A percentile compares a stretch with the other conserved stretches of the same genome.
Evolutionary conservation across 2,797 vertebrate species (phyloP).

Genomic region (Danio jaintianensis): DNA sequence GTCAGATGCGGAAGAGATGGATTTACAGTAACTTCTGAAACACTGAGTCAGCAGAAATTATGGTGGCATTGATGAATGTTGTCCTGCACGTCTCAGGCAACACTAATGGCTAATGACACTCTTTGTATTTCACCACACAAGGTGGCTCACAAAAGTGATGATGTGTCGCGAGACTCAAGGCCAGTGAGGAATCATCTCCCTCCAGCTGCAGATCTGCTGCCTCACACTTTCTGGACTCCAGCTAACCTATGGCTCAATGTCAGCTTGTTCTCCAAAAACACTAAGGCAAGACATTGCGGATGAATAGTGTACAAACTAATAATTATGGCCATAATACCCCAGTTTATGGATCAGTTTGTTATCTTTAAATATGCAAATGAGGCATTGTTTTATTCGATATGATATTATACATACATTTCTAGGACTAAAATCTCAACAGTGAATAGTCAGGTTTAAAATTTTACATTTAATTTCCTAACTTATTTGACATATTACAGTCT

Average conservation of each 20-base stretch:
- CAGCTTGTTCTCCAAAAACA: conserved; percentile 70
- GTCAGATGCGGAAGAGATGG: background rate
- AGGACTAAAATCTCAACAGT: no score
- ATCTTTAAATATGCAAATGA: no score
- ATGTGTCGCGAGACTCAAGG: conserved; percentile 49
- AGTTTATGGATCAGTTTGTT: no score
- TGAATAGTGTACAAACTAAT: no score
- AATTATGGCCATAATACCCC: no score
- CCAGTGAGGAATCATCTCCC: background rate
- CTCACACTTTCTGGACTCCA: conserved; percentile 10
- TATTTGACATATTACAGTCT: no score
- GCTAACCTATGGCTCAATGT: conserved; percentile 68
- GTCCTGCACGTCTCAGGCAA: conserved; percentile 77
- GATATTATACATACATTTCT: no score
- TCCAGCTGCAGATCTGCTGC: conserved; percentile 13
- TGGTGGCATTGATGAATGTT: conserved; percentile 78
- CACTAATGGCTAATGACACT: conserved; percentile 72
- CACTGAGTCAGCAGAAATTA: conserved; percentile 73
- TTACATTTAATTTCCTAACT: no score
- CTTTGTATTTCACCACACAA: conserved; percentile 69
- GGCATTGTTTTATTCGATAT: no score
- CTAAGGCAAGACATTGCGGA: background rate
- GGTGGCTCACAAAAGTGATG: conserved; percentile 73
- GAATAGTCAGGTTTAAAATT: no score
- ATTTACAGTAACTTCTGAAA: conserved; percentile 38